phyloP scores from a whole-genome alignment of 2,797 vertebrate species.

The Carapus acus region DNA sequence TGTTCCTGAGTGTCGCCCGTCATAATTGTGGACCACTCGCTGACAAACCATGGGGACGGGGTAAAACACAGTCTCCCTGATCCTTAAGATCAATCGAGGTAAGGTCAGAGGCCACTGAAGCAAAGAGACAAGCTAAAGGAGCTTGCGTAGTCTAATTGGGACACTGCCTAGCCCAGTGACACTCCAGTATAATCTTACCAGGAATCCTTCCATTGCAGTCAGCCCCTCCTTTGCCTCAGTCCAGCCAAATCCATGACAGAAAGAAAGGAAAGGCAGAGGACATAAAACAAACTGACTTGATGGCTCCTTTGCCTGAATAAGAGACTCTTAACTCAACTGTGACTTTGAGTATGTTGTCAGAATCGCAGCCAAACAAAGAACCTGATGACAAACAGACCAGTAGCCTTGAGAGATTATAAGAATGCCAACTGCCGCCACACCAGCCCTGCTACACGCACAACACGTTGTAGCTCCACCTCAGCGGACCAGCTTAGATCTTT shows the following conservation, averaged over 20 bases:
- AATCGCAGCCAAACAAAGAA: constrained; percentile 33
- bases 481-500: constrained; percentile 37
- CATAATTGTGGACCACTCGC: constrained; percentile 1
- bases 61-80: constrained; percentile 4
- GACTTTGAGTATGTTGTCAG: constrained; percentile 21
- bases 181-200: constrained; percentile 54
- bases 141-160: constrained; percentile 39
- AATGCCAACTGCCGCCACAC: constrained; percentile 13
- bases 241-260: constrained; percentile 40
- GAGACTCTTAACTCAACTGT: constrained; percentile 26
- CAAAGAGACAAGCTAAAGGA: constrained; percentile 41
- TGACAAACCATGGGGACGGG: constrained; percentile 15
- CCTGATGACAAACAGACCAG: constrained; percentile 24
- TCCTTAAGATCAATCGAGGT: constrained; percentile 27
- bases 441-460: constrained; percentile 16
- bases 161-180: constrained; percentile 34
- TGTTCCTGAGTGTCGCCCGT: neutral
- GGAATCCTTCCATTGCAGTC: constrained; percentile 50
- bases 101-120: constrained; percentile 50
- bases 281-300: constrained; percentile 26
- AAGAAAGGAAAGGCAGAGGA: constrained; percentile 9
- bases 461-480: constrained; percentile 29
- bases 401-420: constrained; percentile 38
- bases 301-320: constrained; percentile 5
- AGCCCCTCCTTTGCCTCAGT: constrained; percentile 38